phyloP scores from a whole-genome alignment of 2,888 invertebrate genomes.

The Mesorhabditis spiculigera region DNA sequence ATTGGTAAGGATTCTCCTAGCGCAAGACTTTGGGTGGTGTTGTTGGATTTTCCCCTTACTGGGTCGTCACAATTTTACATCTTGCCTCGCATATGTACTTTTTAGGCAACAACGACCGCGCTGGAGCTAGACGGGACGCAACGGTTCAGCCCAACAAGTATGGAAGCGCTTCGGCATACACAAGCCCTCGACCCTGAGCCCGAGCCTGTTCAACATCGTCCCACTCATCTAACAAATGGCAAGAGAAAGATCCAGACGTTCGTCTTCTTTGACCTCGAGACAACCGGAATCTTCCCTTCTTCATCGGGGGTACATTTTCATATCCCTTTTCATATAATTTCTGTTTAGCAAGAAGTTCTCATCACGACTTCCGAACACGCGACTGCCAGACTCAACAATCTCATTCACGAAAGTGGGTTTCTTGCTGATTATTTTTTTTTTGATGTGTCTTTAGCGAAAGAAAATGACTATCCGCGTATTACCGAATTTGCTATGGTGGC shows the following conservation, averaged over 20 bases:
- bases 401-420: neutral
- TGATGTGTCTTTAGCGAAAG: constrained; percentile 17
- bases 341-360: neutral
- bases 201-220: neutral
- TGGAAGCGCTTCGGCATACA: too few species aligned
- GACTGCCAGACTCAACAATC: neutral
- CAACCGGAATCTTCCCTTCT: constrained; percentile 26
- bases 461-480: constrained; percentile 28
- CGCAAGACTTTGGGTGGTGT: too few species aligned
- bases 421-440: neutral
- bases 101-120: too few species aligned
- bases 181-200: too few species aligned
- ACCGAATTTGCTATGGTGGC: constrained; percentile 50
- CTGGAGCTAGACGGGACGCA: too few species aligned
- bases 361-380: neutral
- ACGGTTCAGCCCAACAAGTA: too few species aligned
- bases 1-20: too few species aligned
- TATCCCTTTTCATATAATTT: neutral
- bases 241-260: constrained; percentile 18
- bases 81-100: too few species aligned
- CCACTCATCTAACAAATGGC: neutral
- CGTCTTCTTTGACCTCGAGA: constrained; percentile 48
- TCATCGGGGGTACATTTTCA: neutral
- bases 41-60: too few species aligned
- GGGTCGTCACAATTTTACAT: too few species aligned